Evolutionary conservation across 2,888 invertebrate species (phyloP).

Genomic region (Lasioglossum marginatum): DNA sequence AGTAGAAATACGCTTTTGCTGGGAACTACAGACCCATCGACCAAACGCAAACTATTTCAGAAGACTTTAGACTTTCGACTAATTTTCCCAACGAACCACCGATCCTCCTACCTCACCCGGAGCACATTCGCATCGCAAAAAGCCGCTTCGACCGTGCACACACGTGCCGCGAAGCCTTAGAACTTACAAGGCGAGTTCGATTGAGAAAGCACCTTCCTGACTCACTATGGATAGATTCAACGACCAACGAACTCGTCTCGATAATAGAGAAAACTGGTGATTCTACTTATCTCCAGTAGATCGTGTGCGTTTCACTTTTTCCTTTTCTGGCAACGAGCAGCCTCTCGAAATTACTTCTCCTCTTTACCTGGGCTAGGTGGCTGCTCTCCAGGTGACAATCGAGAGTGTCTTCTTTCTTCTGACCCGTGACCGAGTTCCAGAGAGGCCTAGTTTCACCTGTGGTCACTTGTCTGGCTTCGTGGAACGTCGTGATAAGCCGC

Average conservation of each 20-base stretch:
- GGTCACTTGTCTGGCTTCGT: constrained; percentile 44
- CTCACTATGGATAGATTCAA: neutral
- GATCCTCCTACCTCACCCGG: neutral
- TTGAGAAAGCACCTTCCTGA: neutral
- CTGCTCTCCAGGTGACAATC: neutral
- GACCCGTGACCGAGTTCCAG: constrained; percentile 50
- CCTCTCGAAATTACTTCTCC: neutral
- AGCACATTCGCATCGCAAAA: neutral
- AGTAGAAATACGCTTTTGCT: neutral
- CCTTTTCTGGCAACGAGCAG: neutral
- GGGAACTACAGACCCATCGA: neutral
- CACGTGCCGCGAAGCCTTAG: neutral
- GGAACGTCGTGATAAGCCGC: constrained; percentile 31
- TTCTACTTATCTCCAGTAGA: neutral
- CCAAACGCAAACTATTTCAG: neutral
- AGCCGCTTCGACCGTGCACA: neutral
- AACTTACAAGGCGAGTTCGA: constrained; percentile 2
- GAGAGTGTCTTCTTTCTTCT: constrained; percentile 29
- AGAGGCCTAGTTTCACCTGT: constrained; percentile 34
- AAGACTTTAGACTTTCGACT: neutral
- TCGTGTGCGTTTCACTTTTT: neutral
- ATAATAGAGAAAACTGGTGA: neutral
- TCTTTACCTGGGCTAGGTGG: neutral
- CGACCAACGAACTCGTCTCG: neutral
- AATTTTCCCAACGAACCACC: neutral